Evolutionary conservation across 2,113 vertebrate genomes (phyloP).

Genomic region (Paedocypris sp.): DNA sequence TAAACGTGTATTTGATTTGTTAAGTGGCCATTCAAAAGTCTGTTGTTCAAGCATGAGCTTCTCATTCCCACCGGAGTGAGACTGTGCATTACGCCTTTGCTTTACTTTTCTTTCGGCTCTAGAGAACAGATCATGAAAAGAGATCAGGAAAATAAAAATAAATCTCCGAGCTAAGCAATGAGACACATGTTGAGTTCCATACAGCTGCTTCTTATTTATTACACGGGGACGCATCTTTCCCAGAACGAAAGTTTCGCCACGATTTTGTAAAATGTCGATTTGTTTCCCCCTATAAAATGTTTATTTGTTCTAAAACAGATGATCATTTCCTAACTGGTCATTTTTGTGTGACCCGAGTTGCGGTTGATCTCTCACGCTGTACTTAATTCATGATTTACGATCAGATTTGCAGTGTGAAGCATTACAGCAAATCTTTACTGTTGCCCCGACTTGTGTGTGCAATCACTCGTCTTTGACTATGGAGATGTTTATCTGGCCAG

Average conservation of each 20-base stretch:
- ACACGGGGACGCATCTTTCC: too few relatives aligned
- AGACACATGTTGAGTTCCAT: too few relatives aligned
- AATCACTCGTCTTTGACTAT: slow-evolving; percentile 48
- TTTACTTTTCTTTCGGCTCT: slow-evolving; percentile 26
- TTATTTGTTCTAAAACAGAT: too few relatives aligned
- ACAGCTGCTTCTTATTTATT: too few relatives aligned
- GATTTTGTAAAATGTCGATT: too few relatives aligned
- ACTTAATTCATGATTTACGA: not conserved
- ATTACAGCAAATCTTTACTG: not conserved
- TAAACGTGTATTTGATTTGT: slow-evolving; percentile 29
- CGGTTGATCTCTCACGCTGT: too few relatives aligned
- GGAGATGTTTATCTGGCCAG: slow-evolving; percentile 36
- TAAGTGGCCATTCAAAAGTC: slow-evolving; percentile 36
- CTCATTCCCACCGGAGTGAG: slow-evolving; percentile 38
- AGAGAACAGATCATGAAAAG: slow-evolving; percentile 18
- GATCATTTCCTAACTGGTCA: too few relatives aligned
- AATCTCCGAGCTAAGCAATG: too few relatives aligned
- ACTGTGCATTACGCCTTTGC: slow-evolving; percentile 28
- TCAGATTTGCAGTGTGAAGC: not conserved
- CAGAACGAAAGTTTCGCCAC: too few relatives aligned
- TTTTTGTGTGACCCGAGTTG: too few relatives aligned
- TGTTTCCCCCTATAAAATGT: too few relatives aligned
- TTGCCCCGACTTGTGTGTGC: slow-evolving; percentile 1
- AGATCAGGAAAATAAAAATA: not conserved
- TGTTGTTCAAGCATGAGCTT: slow-evolving; percentile 16